Evolutionary conservation across 2,797 vertebrate species (phyloP).

Genomic region (Rhinogobio ventralis): DNA sequence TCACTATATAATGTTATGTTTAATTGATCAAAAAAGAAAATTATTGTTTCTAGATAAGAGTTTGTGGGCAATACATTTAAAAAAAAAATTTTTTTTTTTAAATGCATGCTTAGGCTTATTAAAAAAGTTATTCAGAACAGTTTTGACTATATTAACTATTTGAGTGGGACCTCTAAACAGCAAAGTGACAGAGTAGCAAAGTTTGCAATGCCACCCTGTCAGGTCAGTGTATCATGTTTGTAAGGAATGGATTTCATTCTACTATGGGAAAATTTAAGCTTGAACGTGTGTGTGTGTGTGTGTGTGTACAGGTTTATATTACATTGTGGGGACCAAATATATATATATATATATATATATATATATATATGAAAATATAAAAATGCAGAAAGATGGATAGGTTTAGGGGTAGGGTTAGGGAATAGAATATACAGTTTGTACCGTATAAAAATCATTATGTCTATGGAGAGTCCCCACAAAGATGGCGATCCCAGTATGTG

Average conservation of each 20-base stretch:
- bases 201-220: neutral
- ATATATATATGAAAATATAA: too few species aligned
- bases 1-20: neutral
- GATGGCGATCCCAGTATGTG: neutral
- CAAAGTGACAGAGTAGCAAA: neutral
- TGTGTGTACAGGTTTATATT: too few species aligned
- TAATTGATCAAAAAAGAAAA: neutral
- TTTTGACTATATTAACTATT: neutral
- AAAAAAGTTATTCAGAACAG: neutral
- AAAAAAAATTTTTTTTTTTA: too few species aligned
- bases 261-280: neutral
- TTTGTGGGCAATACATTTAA: neutral
- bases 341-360: too few species aligned
- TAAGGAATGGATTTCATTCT: neutral
- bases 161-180: neutral
- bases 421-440: too few species aligned
- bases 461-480: too few species aligned
- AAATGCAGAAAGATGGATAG: too few species aligned
- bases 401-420: too few species aligned
- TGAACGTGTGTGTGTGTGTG: neutral
- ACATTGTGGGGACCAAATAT: too few species aligned
- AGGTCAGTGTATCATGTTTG: constrained; percentile 12
- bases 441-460: too few species aligned
- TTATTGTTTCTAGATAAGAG: neutral
- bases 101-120: neutral